Evolutionary conservation across 1,140 invertebrate genomes (phyloP).

Genomic region (Achroia grisella): DNA sequence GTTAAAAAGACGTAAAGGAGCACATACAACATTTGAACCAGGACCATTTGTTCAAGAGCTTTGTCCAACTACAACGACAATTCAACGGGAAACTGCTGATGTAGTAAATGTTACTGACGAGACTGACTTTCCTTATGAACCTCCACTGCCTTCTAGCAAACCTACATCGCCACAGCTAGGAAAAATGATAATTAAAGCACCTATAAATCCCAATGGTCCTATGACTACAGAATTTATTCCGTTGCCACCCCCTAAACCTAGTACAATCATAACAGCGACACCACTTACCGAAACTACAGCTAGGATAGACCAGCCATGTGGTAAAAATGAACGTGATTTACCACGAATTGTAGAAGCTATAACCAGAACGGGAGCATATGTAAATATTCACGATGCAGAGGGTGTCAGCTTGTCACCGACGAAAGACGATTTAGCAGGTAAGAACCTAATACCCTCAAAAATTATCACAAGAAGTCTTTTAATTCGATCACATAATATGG

Average conservation of each 20-base stretch:
- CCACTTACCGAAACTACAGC: constrained; percentile 56
- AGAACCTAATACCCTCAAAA: constrained; percentile 51
- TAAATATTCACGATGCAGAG: constrained; percentile 80
- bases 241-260: constrained; percentile 75
- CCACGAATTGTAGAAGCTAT: constrained; percentile 60
- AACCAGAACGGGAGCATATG: constrained; percentile 78
- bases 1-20: constrained; percentile 84
- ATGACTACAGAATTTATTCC: constrained; percentile 77
- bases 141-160: constrained; percentile 45
- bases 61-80: constrained; percentile 54
- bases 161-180: constrained; percentile 74
- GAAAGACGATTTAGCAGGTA: constrained; percentile 76
- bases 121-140: constrained; percentile 60
- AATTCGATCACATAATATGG: constrained; percentile 19
- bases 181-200: constrained; percentile 79
- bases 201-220: constrained; percentile 71
- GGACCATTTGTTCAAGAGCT: constrained; percentile 83
- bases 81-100: constrained; percentile 64
- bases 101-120: constrained; percentile 57
- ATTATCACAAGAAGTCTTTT: constrained; percentile 24
- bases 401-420: constrained; percentile 76
- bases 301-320: constrained; percentile 18
- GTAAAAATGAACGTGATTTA: constrained; percentile 24
- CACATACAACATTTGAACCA: constrained; percentile 89
- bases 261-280: constrained; percentile 73